Evolutionary conservation across 2,113 vertebrate species (phyloP).

Genomic region (Bufo gargarizans): DNA sequence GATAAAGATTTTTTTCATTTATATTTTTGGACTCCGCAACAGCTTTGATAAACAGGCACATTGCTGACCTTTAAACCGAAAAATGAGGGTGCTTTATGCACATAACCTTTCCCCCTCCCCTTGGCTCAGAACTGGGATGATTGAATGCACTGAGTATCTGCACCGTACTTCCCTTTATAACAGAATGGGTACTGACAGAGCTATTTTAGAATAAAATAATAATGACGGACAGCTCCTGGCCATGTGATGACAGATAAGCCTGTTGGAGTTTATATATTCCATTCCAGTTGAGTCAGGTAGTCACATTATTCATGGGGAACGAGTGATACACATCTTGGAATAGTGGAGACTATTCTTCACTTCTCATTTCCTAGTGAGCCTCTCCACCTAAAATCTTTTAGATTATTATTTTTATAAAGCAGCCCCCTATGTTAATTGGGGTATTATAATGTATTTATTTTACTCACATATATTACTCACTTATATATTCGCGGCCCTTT

Average conservation of each 20-base stretch:
- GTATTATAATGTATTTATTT: background rate
- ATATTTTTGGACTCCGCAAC: background rate
- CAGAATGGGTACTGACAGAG: slow-evolving; percentile 51
- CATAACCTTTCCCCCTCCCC: slow-evolving; percentile 18
- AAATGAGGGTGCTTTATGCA: slow-evolving; percentile 25
- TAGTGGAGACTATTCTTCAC: slow-evolving; percentile 15
- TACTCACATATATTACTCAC: background rate
- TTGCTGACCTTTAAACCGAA: slow-evolving; percentile 19
- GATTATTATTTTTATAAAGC: slow-evolving; percentile 8
- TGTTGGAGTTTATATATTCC: slow-evolving; percentile 51
- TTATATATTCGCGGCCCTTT: too few species aligned
- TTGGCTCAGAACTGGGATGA: slow-evolving; percentile 6
- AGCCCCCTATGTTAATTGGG: background rate
- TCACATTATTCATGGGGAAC: slow-evolving; percentile 42
- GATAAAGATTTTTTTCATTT: background rate
- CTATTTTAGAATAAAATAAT: slow-evolving; percentile 53
- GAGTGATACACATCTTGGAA: slow-evolving; percentile 49
- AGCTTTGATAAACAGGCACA: slow-evolving; percentile 10
- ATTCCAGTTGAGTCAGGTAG: slow-evolving; percentile 50
- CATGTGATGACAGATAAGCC: slow-evolving; percentile 55
- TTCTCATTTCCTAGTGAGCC: background rate
- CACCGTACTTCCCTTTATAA: slow-evolving; percentile 36
- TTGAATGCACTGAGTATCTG: slow-evolving; percentile 29
- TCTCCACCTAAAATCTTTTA: background rate
- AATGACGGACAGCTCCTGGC: slow-evolving; percentile 54